A percentile compares a stretch with the other conserved stretches of the same genome.
Conservation (phyloP, 1,140 invertebrate genomes). For the Lordiphosa mommai region DNA sequence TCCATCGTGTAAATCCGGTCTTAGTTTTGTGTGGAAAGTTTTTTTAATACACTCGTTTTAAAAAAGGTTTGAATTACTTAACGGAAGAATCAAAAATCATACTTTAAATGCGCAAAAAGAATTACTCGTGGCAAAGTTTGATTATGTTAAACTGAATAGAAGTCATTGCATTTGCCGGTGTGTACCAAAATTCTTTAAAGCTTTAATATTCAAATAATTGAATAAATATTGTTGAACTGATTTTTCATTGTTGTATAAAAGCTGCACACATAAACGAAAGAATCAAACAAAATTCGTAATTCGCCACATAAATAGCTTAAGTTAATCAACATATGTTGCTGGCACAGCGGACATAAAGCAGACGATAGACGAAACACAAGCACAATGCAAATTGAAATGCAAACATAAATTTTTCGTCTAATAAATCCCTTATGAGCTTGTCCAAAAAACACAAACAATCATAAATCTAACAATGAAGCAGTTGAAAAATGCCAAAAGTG, state of each 20-base stretch:
- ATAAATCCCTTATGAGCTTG: slow-evolving; percentile 15
- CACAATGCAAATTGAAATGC: slow-evolving; percentile 52
- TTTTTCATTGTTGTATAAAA: neutral
- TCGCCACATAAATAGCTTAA: slow-evolving; percentile 31
- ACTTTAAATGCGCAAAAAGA: too few species aligned
- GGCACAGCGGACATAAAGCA: neutral
- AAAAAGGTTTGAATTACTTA: too few species aligned
- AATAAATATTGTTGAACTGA: neutral
- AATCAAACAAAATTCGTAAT: too few species aligned
- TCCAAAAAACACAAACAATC: slow-evolving; percentile 17
- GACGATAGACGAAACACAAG: neutral
- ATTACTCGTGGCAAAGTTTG: too few species aligned
- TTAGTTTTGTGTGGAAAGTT: too few species aligned
- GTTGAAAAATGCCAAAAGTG: slow-evolving; percentile 24
- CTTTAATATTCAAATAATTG: too few species aligned
- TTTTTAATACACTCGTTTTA: too few species aligned
- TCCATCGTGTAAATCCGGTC: too few species aligned
- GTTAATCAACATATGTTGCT: slow-evolving; percentile 53
- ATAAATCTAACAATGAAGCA: slow-evolving; percentile 54
- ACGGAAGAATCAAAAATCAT: too few species aligned
- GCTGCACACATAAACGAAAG: neutral
- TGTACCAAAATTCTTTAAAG: too few species aligned
- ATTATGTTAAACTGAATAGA: too few species aligned
- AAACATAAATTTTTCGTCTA: slow-evolving; percentile 32
- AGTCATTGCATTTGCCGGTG: too few species aligned